Evolutionary conservation across 1,140 invertebrate species (phyloP).

Genomic region (Dysdera silvatica): DNA sequence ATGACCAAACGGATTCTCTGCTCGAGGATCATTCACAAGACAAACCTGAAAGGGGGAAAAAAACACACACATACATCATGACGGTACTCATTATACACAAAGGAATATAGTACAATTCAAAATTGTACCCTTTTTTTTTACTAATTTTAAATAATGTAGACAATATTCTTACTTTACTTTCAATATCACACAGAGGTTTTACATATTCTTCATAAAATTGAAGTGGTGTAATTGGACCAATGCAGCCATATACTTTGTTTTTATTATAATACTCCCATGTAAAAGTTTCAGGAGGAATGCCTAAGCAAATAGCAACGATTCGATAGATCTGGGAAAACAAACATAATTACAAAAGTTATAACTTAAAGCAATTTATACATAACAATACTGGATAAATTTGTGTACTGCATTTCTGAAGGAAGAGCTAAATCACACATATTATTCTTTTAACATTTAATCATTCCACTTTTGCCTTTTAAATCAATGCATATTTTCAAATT

Average conservation of each 20-base stretch:
- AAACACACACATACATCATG: no score
- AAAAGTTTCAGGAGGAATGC: slow-evolving; percentile 68
- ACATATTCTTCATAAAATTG: slow-evolving; percentile 75
- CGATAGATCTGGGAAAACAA: slow-evolving; percentile 54
- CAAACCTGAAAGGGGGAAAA: slow-evolving; percentile 55
- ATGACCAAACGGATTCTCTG: slow-evolving; percentile 62
- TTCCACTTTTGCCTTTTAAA: no score
- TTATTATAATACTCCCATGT: slow-evolving; percentile 84
- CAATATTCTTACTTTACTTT: slow-evolving; percentile 61
- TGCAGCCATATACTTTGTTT: slow-evolving; percentile 61
- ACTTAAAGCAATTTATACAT: no score
- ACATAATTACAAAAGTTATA: background rate
- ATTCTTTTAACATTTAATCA: no score
- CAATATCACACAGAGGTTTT: slow-evolving; percentile 67
- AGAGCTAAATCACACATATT: no score
- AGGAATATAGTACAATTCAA: no score
- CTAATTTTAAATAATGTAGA: background rate
- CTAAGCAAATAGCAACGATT: slow-evolving; percentile 72
- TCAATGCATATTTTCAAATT: no score
- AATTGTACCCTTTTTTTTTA: no score
- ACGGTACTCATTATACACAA: no score
- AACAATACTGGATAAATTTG: no score
- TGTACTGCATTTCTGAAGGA: no score
- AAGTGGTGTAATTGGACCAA: slow-evolving; percentile 66
- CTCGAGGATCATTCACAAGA: slow-evolving; percentile 73